Evolutionary conservation across 1,140 invertebrate species (phyloP).

Genomic region (Drosophila ambigua): DNA sequence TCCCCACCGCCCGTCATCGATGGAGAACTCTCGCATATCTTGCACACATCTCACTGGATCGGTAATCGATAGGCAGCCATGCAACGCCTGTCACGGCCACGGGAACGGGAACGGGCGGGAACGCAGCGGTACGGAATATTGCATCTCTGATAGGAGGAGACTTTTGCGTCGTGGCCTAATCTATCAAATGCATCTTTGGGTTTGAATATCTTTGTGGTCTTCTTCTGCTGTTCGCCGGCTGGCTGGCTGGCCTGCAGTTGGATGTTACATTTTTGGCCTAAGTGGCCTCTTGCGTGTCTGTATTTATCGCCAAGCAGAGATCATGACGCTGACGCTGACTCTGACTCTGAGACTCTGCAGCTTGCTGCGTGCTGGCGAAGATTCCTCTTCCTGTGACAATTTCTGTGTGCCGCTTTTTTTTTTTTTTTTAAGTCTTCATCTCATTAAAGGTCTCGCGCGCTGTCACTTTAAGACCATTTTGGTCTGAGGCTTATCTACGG

Average conservation of each 20-base stretch:
- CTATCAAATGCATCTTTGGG: conserved; percentile 64
- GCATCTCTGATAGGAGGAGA: conserved; percentile 57
- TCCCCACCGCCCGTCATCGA: background rate
- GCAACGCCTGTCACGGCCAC: conserved; percentile 73
- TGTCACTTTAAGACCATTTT: conserved; percentile 62
- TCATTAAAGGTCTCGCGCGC: conserved; percentile 56
- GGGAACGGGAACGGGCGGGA: conserved; percentile 39
- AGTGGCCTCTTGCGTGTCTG: conserved; percentile 72
- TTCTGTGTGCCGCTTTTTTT: conserved; percentile 46
- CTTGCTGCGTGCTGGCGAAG: background rate
- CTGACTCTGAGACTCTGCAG: background rate
- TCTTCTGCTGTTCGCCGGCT: background rate
- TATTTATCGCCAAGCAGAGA: conserved; percentile 22
- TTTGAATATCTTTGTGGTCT: conserved; percentile 37
- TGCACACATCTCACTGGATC: conserved; percentile 20
- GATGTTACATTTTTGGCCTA: conserved; percentile 74
- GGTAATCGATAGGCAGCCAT: conserved; percentile 70
- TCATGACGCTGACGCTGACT: conserved; percentile 25
- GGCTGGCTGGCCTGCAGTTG: background rate
- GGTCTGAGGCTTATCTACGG: conserved; percentile 48
- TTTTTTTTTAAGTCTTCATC: conserved; percentile 16
- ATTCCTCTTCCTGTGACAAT: conserved; percentile 53
- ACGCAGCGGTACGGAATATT: background rate
- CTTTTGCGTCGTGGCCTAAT: conserved; percentile 39
- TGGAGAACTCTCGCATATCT: conserved; percentile 10